Conservation (phyloP, 2,888 invertebrate species). For the Drosophila subsilvestris region DNA sequence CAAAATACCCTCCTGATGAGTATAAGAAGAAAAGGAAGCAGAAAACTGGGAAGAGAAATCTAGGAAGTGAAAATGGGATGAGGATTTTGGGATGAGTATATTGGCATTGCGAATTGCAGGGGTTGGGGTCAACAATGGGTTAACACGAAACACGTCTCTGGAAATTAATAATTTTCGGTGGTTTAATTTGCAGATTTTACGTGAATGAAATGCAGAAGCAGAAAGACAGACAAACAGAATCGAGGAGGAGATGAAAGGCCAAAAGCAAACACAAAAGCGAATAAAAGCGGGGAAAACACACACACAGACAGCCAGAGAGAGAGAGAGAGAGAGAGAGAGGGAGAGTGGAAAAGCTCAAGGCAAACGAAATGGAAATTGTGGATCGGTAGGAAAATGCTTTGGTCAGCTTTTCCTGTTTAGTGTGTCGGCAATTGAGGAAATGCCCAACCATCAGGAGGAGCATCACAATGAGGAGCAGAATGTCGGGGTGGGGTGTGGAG, state of each 20-base stretch:
- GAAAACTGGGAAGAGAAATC: background rate
- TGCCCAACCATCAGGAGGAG: constrained; percentile 17
- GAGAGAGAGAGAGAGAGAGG: background rate
- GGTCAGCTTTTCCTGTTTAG: constrained; percentile 41
- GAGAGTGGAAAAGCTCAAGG: constrained; percentile 9
- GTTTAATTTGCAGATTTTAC: constrained; percentile 67
- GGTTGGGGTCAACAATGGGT: constrained; percentile 40
- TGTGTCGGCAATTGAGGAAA: constrained; percentile 54
- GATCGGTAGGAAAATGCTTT: constrained; percentile 51
- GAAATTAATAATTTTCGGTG: constrained; percentile 70
- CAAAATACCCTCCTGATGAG: background rate
- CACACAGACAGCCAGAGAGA: background rate
- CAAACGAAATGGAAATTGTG: constrained; percentile 62
- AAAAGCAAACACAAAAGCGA: constrained; percentile 13
- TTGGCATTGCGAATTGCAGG: background rate
- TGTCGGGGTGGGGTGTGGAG: constrained; percentile 42
- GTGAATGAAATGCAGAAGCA: constrained; percentile 62
- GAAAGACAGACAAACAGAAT: background rate
- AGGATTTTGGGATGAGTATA: background rate
- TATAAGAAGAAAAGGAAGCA: background rate
- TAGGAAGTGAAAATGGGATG: constrained; percentile 5
- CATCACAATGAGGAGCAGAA: constrained; percentile 25
- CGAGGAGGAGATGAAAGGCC: background rate
- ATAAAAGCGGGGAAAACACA: constrained; percentile 1
- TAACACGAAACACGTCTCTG: constrained; percentile 53